These are phyloP conservation scores for Drosophila elegans DNA, from an alignment of 1,140 invertebrate genomes.

Conservation along the genomic window DNA sequence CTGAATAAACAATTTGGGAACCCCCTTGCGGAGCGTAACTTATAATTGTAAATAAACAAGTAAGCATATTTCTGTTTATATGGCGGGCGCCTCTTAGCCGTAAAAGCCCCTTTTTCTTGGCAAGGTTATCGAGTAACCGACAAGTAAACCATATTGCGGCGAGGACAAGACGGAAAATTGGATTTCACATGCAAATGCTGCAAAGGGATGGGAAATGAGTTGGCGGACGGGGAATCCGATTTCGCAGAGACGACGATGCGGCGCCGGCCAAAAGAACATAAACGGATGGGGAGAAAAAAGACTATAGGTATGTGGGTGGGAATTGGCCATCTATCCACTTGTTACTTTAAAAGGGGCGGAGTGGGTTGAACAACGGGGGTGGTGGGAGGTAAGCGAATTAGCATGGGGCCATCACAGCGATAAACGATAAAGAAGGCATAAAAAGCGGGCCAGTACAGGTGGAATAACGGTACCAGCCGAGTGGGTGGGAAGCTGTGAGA, in stretches of 20 bases:
- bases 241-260: slow-evolving; percentile 15
- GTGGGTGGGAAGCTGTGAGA: slow-evolving; percentile 56
- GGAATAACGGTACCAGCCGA: slow-evolving; percentile 8
- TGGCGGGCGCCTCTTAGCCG: not conserved
- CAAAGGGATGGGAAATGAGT: not conserved
- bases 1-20: not conserved
- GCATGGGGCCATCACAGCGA: slow-evolving; percentile 21
- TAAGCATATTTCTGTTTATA: slow-evolving; percentile 1
- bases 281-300: slow-evolving; percentile 29
- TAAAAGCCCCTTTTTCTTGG: not conserved
- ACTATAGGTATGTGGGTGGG: slow-evolving; percentile 4
- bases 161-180: slow-evolving; percentile 30
- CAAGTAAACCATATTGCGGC: slow-evolving; percentile 47
- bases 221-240: slow-evolving; percentile 18
- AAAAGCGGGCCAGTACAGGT: slow-evolving; percentile 40
- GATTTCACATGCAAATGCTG: slow-evolving; percentile 43
- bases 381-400: slow-evolving; percentile 15
- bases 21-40: not conserved
- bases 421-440: slow-evolving; percentile 54
- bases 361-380: not conserved
- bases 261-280: slow-evolving; percentile 24
- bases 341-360: slow-evolving; percentile 37
- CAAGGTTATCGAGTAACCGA: slow-evolving; percentile 19
- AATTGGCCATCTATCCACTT: slow-evolving; percentile 69
- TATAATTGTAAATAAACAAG: slow-evolving; percentile 18